Evolutionary conservation across 1,140 invertebrate genomes (phyloP), one percentile per base, ranked within the genome.

Genomic region (Heliconius melpomene): DNA sequence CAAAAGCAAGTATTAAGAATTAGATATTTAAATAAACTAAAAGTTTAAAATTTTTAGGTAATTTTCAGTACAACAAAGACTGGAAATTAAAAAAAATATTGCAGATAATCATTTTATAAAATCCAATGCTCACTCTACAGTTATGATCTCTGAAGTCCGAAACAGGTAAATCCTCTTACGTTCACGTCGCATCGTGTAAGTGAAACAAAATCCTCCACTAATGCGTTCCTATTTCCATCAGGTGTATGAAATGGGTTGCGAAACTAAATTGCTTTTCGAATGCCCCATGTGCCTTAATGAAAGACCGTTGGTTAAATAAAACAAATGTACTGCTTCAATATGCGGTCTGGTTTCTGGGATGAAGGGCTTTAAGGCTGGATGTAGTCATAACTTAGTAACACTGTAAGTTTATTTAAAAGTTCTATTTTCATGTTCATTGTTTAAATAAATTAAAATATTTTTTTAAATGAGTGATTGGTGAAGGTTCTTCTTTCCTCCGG

Each of bases 181-280:
- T 66, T 32, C 20, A 72, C 52, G 77, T 54, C 70, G 16, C 52
- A 70, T 54, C 46, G 23, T 46, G 50, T 75, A 75, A 38, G 72
- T 79, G 46, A 81, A 57, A 72, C 66, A 72, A 71, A 46, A 50
- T 54, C 46, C 52, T 72, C 36, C 54, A n/a, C 72, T 78, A 78
- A 78, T 46, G 60, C 46, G 57, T 66, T 66, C 26, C 60, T 26
- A 66, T 23, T 66, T 66, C 60, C 60, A 66, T 66, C 23, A 66
- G 60, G 11, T 66, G 40, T 77, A 72, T 36, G 81, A 78, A 76
- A 84, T 79, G 79, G 81, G 84, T 85, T 83, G 84, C 83, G 80
- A 85, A 87, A 86, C 77, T 78, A 86, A 88, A 89, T 87, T 87
- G 86, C 83, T 86, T 86, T 82, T 81, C 79, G 84, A 79, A 75